A percentile compares a stretch with the other conserved stretches of the same genome.
Conservation (phyloP, 35 echinoderm and acorn worm species). For the Heliocidaris tuberculata region DNA sequence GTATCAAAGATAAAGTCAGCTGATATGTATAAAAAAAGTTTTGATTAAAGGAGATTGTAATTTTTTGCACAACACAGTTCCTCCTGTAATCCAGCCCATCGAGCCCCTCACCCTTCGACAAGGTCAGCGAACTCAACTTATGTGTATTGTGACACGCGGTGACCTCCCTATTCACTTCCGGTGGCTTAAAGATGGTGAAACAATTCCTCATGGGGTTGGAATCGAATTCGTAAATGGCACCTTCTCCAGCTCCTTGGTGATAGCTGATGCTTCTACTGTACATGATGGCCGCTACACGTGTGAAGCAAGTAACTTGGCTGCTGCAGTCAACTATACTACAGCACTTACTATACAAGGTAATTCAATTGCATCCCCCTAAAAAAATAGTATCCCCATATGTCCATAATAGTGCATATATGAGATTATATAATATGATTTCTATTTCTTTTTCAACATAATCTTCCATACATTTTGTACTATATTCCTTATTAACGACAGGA, state of each 20-base stretch:
- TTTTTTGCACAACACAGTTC: slow-evolving; percentile 47
- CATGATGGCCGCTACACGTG: slow-evolving; percentile 94
- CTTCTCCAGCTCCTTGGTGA: slow-evolving; percentile 56
- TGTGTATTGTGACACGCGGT: slow-evolving; percentile 69
- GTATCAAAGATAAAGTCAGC: no score
- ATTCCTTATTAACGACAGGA: no score
- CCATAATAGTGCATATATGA: no score
- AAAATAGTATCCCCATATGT: no score
- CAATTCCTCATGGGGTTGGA: slow-evolving; percentile 67
- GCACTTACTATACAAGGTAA: slow-evolving; percentile 83
- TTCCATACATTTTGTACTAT: no score
- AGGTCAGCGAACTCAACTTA: slow-evolving; percentile 77
- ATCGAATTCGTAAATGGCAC: slow-evolving; percentile 14
- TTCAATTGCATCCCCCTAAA: neutral
- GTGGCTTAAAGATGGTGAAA: slow-evolving; percentile 86
- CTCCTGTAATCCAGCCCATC: slow-evolving; percentile 64
- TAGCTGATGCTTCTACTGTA: slow-evolving; percentile 71
- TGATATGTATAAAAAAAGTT: no score
- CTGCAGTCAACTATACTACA: slow-evolving; percentile 80
- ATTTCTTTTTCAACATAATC: no score
- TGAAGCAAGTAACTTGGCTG: slow-evolving; percentile 76
- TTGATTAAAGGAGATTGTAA: no score
- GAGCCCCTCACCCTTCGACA: slow-evolving; percentile 38
- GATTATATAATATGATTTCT: no score
- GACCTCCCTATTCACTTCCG: slow-evolving; percentile 84